Evolutionary conservation across 2,888 invertebrate genomes (phyloP).

Genomic region (Chaetogeoica ovagalla): DNA sequence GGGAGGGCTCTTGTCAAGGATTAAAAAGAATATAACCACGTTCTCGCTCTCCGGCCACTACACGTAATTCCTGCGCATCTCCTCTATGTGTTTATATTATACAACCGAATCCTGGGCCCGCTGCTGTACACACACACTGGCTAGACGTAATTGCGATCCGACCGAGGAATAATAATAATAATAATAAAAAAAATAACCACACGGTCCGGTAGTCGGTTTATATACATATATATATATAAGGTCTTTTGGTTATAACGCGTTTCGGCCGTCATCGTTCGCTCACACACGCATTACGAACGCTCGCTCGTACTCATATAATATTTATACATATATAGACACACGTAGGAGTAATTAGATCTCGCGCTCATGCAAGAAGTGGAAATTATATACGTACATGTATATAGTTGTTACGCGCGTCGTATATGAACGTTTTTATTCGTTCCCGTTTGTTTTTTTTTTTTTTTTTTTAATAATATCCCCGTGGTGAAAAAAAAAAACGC

Average conservation of each 20-base stretch:
- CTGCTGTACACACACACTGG: too few relatives aligned
- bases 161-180: too few relatives aligned
- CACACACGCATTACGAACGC: neutral
- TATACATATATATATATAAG: conserved; percentile 12
- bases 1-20: conserved; percentile 41
- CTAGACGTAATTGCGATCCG: conserved; percentile 7
- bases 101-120: too few relatives aligned
- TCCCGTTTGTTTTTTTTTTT: too few relatives aligned
- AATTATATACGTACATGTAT: conserved; percentile 26
- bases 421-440: neutral
- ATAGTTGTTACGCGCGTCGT: neutral
- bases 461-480: too few relatives aligned
- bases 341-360: conserved; percentile 27
- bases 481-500: too few relatives aligned
- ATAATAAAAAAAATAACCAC: neutral
- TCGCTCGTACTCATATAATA: neutral
- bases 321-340: neutral
- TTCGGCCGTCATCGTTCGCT: neutral
- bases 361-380: neutral
- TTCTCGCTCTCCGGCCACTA: neutral
- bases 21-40: conserved; percentile 14
- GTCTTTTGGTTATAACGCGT: neutral
- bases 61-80: too few relatives aligned
- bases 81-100: too few relatives aligned
- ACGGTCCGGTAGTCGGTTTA: conserved; percentile 29